phyloP scores from a whole-genome alignment of 2,888 invertebrate species.

The Cheilosia impressa region DNA sequence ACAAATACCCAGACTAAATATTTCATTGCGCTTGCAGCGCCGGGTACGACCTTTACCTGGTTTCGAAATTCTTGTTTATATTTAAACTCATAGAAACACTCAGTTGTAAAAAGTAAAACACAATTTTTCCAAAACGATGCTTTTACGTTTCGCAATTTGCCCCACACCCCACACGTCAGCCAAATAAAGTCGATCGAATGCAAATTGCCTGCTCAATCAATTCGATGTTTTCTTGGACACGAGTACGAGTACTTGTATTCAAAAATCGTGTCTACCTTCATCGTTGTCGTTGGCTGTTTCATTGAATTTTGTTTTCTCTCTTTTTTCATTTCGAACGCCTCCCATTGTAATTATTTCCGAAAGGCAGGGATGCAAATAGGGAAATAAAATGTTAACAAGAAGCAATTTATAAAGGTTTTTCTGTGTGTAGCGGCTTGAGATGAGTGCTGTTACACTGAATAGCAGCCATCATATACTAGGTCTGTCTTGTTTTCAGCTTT shows the following conservation, averaged over 20 bases:
- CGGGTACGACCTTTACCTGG: conserved; percentile 62
- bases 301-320: conserved; percentile 1
- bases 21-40: conserved; percentile 14
- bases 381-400: conserved; percentile 36
- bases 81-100: conserved; percentile 22
- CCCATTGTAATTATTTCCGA: conserved; percentile 8
- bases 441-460: conserved; percentile 38
- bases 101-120: neutral
- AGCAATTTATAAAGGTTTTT: conserved; percentile 39
- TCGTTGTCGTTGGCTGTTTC: neutral
- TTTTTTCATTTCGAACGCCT: neutral
- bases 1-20: conserved; percentile 34
- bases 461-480: conserved; percentile 44
- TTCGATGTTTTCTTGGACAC: conserved; percentile 17
- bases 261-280: conserved; percentile 1
- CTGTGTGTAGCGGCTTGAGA: conserved; percentile 33
- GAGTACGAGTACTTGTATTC: neutral
- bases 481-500: conserved; percentile 41
- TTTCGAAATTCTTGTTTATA: conserved; percentile 43
- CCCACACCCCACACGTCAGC: conserved; percentile 1
- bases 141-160: conserved; percentile 23
- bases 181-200: conserved; percentile 13
- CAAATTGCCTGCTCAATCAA: conserved; percentile 30
- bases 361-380: conserved; percentile 14
- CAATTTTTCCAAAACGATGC: conserved; percentile 17